Evolutionary conservation across 2,113 vertebrate species (phyloP), one percentile per base, ranked within the genome.

Genomic region (Motacilla alba): DNA sequence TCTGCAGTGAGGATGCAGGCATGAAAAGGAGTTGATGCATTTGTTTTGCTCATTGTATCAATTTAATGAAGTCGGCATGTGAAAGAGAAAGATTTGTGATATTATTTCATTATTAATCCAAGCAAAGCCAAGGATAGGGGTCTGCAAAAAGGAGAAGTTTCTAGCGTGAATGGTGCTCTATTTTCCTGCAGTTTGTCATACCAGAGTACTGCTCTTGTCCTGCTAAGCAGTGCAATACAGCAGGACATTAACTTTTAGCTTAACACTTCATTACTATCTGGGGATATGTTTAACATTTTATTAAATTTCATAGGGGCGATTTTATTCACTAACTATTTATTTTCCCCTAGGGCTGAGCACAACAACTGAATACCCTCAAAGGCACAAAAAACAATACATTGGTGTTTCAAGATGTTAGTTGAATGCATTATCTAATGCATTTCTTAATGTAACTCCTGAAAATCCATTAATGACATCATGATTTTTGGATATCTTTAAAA

Each of bases 201-300:
- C 7, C 24, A 41, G 8, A 59, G 19, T 47, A 56, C 12, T 94
- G 20, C 13, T 79, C 41, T 59, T 78, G 49, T 76, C 66, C 60
- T 64, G 43, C 68, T 53, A 50, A 92, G n/a, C 47, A 83, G 30
- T 33, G 37, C 47, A 78, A 60, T 67, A 84, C 20, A 80, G 47
- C 24, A 92, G 83, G 44, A 43, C 44, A 67, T 78, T 94, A 87
- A 78, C 73, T 96, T 96, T 90, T 84, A 89, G 66, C 90, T 88
- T 90, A 80, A 67, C 24, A 41, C n/a, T 89, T 82, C 79, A 91
- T 23, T 86, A 56, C 33, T 75, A 15, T 75, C 73, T 68, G 39
- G 69, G 83, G 60, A 96, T 93, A 63, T 83, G 82, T 64, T 94
- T 91, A 89, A 92, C 35, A 60, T 90, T 92, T 90, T 90, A 78